Evolutionary conservation across 2,797 vertebrate species (phyloP), one percentile per base, ranked within the genome.

Genomic region (Xenentodon cancila): DNA sequence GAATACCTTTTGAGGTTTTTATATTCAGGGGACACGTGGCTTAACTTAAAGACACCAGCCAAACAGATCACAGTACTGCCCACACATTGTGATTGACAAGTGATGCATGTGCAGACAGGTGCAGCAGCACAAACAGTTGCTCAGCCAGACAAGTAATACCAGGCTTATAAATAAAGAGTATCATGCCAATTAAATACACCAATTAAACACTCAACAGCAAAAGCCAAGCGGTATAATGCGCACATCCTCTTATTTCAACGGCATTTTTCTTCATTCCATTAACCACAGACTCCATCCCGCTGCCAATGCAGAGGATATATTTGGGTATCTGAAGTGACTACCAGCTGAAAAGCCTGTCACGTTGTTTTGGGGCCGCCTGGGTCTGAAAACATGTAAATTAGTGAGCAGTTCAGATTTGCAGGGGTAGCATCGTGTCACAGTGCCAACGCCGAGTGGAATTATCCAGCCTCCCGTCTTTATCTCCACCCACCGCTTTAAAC

Each of bases 1-100:
- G 63, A 56, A 48, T 57, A 27, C 17, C 19, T 54, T 46, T 53
- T 15, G 18, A 50, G 2, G 61, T 66, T 44, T 56, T 21, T 20
- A 63, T 19, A 19, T 53, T 71, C 57, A 25, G 17, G 25, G 57
- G 25, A 61, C 66, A 64, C 50, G 30, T 25, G 44, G 32, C 47
- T 7, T 27, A 59, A 61, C 42, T 59, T 25, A 56, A 67, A 71
- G 43, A 64, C 51, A 69, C n/a, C 32, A 49, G 68, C 57, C 43
- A 21, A 72, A 58, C 55, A 54, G 54, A 54, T 73, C 71, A 48
- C 58, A 72, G 49, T 2, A 7, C 66, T 57, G 65, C 85, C 88
- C 77, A 91, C 84, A n/a, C 60, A 18, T 71, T 60, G 34, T 86
- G 84, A 91, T 78, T 87, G 86, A 88, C 84, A 87, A 32, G 74